Conservation (phyloP, 2,797 vertebrate genomes). For the Carapus acus region DNA sequence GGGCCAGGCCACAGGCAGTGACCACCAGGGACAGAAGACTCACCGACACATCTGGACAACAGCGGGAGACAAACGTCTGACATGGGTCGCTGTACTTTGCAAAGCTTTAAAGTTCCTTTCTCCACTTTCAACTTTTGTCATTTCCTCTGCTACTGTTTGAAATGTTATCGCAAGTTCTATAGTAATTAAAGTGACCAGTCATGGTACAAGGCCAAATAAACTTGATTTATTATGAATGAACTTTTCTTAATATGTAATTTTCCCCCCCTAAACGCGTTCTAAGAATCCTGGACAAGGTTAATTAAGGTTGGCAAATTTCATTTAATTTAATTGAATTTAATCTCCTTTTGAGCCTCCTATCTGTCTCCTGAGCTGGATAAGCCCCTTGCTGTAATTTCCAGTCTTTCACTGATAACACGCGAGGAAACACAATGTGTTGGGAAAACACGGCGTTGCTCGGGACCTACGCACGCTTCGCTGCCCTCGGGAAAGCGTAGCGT, state of each 20-base stretch:
- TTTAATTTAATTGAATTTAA: constrained; percentile 42
- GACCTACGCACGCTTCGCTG: neutral
- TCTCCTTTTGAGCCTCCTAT: constrained; percentile 30
- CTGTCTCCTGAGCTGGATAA: constrained; percentile 4
- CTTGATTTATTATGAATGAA: constrained; percentile 26
- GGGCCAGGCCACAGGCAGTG: constrained; percentile 91
- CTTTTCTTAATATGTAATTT: constrained; percentile 13
- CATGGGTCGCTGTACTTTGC: neutral
- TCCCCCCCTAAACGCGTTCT: constrained; percentile 16
- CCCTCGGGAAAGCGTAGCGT: too few relatives aligned
- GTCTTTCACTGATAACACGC: constrained; percentile 25
- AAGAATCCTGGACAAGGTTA: constrained; percentile 41
- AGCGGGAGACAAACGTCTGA: constrained; percentile 12
- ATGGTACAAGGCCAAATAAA: constrained; percentile 15
- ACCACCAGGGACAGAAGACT: constrained; percentile 93
- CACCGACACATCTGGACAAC: constrained; percentile 86
- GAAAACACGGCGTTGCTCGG: constrained; percentile 15
- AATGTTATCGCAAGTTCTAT: too few relatives aligned
- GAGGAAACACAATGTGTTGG: neutral
- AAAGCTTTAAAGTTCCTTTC: too few relatives aligned
- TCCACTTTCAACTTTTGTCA: too few relatives aligned
- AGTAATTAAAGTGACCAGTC: neutral
- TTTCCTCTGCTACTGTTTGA: too few relatives aligned
- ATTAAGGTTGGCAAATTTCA: constrained; percentile 46
- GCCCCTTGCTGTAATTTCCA: constrained; percentile 12